Evolutionary conservation across 35 echinoderm and acorn worm genomes (phyloP), one percentile per base, ranked within the genome.

Genomic region (Apostichopus japonicus): DNA sequence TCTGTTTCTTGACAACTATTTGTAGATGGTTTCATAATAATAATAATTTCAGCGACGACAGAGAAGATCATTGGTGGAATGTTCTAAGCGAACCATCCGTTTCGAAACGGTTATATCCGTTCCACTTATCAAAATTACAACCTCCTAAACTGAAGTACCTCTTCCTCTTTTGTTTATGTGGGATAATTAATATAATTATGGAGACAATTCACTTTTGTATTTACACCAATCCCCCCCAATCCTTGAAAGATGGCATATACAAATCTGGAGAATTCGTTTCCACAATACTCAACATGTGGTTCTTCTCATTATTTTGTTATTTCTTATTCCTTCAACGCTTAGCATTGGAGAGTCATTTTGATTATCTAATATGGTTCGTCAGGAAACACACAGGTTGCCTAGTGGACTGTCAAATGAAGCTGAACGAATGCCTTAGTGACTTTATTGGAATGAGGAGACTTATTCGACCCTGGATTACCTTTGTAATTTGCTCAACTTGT

Each of bases 261-360:
- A 24, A 72, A 17, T 73, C 23, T 72, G 56, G 56, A n/a, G 56
- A 72, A 72, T 27, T 89, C 56, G 21, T 58, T 57, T 23, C 81
- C 23, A 15, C 17, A 9, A 5, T 84, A 23, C 54, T 23, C 5
- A 84, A 84, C 15, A 84, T 58, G n/a, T 84, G 81, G 53, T 84
- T 84, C 23, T 84, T 84, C 55, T 21, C 81, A 8, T 11, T 84
- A 8, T 84, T 84, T 54, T 84, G 81, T 16, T 84, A 84, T 58
- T 57, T 84, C 6, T 14, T 84, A 13, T 58, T 57, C 53, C 11
- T 84, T 24, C 55, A 57, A 84, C 81, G 81, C 5, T 23, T 84
- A n/a, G 54, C 81, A 1, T 58, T 84, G 24, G 17, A 84, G 6
- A 51, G 19, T 6, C 81, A 23, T 7, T 84, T 84, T 54, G 55